Evolutionary conservation across 2,113 vertebrate species (phyloP), one percentile per base, ranked within the genome.

Genomic region (Stictonetta naevosa): DNA sequence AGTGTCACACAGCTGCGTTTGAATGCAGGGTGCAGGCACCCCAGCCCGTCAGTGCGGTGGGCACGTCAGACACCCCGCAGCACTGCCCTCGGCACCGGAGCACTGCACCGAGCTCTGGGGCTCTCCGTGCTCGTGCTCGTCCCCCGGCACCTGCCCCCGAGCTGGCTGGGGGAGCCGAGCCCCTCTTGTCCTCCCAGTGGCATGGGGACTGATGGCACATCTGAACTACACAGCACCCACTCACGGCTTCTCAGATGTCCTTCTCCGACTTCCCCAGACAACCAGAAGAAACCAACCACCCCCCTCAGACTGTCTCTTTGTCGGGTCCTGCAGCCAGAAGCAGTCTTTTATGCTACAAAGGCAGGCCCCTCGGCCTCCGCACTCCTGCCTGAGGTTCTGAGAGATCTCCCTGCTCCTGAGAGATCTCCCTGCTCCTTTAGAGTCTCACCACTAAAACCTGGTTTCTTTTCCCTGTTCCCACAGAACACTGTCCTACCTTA

Each of bases 1-100:
- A 10, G 59, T 19, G 2, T 33, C 20, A 60, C 21, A 8, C 0
- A 1, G 6, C 19, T 0, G 3, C 1, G 2, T 22, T 36, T 6
- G 4, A 52, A 52, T 42, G 28, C 48, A 50, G n/a, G 15, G 38
- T 14, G 55, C 16, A 23, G 18, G 50, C 3, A 1, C 46, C 10
- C 34, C 6, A 3, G 50, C 34, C 10, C 23, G 46, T 6, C 15
- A 36, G 13, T 3, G 18, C 5, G 2, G 22, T 4, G 3, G 53
- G 23, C 50, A 13, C 1, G 3, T 21, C 23, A 46, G 60, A 13
- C 10, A 0, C 4, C 12, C 46, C 28, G 14, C 11, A 5, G 22
- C 11, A 1, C 4, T 1, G 10, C 5, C 66, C 34, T 36, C 7
- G 0, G 40, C 26, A 10, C 53, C 8, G 15, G 31, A 14, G 44